Evolutionary conservation across 2,888 invertebrate species (phyloP).

Genomic region (Alentia gelatinosa): DNA sequence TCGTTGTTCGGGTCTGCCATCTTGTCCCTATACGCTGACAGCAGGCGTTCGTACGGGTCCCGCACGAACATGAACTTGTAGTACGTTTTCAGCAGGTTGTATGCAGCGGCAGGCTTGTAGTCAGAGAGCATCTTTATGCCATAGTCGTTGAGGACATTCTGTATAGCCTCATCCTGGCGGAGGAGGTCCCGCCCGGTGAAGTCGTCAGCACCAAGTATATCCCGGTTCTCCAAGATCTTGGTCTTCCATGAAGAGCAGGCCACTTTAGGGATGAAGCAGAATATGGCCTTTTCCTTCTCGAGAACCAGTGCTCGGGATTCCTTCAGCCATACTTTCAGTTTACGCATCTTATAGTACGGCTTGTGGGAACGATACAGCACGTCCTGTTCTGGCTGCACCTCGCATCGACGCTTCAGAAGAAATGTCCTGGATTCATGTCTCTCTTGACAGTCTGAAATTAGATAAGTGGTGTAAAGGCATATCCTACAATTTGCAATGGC

Average conservation of each 20-base stretch:
- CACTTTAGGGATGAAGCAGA: background rate
- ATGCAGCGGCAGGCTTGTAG: background rate
- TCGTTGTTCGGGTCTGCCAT: background rate
- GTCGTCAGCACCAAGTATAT: background rate
- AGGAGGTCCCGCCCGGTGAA: background rate
- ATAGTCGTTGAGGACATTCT: background rate
- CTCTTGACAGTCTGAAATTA: no score
- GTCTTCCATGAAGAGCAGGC: slow-evolving; percentile 19
- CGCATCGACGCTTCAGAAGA: no score
- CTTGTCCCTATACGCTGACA: slow-evolving; percentile 13
- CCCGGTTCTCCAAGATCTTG: background rate
- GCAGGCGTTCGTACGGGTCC: slow-evolving; percentile 3
- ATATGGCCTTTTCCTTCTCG: background rate
- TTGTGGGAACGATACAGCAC: no score
- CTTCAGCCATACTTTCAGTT: no score
- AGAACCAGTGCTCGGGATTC: background rate
- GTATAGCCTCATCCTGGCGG: background rate
- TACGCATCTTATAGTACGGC: no score
- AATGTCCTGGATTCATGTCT: no score
- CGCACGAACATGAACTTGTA: slow-evolving; percentile 21
- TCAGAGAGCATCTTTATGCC: background rate
- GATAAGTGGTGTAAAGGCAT: no score
- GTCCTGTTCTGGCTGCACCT: no score
- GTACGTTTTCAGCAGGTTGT: background rate
- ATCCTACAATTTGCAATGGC: no score